Base-by-base conservation (phyloP, 1,140 invertebrate genomes). In the Megathymus violae region DNA sequence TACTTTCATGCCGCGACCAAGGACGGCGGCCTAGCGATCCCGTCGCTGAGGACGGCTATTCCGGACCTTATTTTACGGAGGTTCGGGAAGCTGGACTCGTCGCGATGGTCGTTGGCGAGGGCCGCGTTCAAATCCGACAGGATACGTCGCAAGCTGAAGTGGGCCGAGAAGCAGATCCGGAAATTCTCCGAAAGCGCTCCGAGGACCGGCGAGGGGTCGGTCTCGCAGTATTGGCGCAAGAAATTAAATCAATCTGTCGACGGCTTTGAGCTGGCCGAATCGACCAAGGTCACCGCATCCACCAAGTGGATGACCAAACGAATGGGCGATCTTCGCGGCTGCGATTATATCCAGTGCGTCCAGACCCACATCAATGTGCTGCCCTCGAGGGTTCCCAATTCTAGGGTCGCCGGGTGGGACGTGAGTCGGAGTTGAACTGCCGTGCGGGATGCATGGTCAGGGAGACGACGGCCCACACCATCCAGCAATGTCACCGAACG, bases 401-500 rank as follows among this genome's bases (percentile, higher is more conserved):
- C 71, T 1, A 63, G 76, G 73, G 75, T 7, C 41, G 64, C 2
- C 41, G 62, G 22, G 4, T 13, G 5, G 69, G 31, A 47, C 40
- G 46, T 51, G 60, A 64, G 62, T 17, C 43, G 22, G 63, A 66
- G 44, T 67, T 59, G 52, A 61, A 56, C 52, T 90, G 84, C 63
- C 59, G 83, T 25, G 80, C 83, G 1, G 78, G 82, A 0, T 88
- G 80, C 68, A 64, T 41, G 14, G 67, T 70, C 19, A 66, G 51
- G 36, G 85, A 91, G 48, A 89, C 87, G 0, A 60, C 76, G 0
- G 72, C 76, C 11, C 89, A 91, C 38, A 64, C 79, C 7, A 69
- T 91, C 2, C 83, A n/a, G n/a, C n/a, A 91, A 3, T 92, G 89
- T 58, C 64, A 64, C 17, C 38, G 85, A 36, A 85, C 83, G 0